Percentiles rank a stretch among this genome's conserved stretches.
phyloP scores from a whole-genome alignment of 2,888 invertebrate species.

The Drosophila macrospina region DNA sequence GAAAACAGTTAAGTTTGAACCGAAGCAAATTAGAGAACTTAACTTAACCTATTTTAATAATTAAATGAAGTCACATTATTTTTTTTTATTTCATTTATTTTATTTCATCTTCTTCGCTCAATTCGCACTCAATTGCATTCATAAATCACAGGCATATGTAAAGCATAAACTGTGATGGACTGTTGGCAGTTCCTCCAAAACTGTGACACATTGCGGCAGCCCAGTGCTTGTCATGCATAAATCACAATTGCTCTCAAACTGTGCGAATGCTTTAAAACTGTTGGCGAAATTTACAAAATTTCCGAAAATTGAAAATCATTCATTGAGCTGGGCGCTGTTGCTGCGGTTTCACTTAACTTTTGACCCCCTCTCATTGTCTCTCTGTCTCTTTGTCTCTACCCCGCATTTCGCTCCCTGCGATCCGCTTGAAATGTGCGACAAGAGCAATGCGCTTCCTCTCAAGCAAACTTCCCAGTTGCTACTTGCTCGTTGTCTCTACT shows the following conservation, averaged over 20 bases:
- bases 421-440: slow-evolving; percentile 1
- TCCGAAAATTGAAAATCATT: slow-evolving; percentile 17
- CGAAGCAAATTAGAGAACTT: no score
- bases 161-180: neutral
- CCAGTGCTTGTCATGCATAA: slow-evolving; percentile 14
- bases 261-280: slow-evolving; percentile 15
- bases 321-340: neutral
- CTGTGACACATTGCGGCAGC: neutral
- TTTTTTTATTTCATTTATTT: no score
- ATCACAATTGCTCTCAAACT: slow-evolving; percentile 24
- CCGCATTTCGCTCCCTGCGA: accelerated
- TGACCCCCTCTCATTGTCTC: no score
- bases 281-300: slow-evolving; percentile 1
- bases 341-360: slow-evolving; percentile 9
- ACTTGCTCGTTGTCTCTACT: no score
- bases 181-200: neutral
- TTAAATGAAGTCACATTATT: no score
- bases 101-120: no score
- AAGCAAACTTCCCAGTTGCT: neutral
- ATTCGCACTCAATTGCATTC: no score
- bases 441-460: slow-evolving; percentile 17
- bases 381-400: no score
- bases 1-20: no score
- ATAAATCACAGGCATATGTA: neutral
- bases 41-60: no score